Percentiles rank a stretch among this genome's conserved stretches.
Conservation (phyloP, 2,113 vertebrate species). For the Rhinogobius similis region DNA sequence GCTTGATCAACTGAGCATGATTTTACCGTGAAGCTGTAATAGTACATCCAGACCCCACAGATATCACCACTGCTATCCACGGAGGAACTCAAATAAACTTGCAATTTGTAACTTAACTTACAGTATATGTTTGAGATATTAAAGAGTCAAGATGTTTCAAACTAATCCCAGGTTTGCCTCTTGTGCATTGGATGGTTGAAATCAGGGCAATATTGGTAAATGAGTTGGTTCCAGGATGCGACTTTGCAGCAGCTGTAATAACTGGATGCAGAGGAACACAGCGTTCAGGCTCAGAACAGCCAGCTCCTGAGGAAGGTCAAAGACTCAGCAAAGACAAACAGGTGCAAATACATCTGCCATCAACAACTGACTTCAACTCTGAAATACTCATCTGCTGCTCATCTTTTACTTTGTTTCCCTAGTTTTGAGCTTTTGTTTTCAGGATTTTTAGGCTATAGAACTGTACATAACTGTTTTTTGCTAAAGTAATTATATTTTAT, state of each 20-base stretch:
- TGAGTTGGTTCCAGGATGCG: background rate
- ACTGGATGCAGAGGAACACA: constrained; percentile 7
- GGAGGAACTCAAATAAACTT: no score
- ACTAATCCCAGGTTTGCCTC: no score
- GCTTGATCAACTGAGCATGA: no score
- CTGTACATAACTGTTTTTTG: no score
- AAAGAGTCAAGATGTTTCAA: no score
- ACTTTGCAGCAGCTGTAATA: background rate
- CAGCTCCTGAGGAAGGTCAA: constrained; percentile 6
- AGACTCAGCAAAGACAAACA: background rate
- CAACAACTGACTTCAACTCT: background rate
- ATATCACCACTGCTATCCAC: no score
- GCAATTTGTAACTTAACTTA: no score
- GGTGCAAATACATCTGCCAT: background rate
- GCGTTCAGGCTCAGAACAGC: constrained; percentile 5
- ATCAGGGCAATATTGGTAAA: background rate
- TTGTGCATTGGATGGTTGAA: background rate
- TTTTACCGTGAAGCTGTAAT: no score
- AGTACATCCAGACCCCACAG: no score
- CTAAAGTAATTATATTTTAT: no score
- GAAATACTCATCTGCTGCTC: background rate
- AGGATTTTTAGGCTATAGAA: background rate
- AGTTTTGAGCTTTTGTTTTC: background rate
- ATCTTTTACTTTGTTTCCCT: background rate
- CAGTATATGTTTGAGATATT: no score